Conservation (phyloP, 2,888 invertebrate species). For the Apamea anceps region DNA sequence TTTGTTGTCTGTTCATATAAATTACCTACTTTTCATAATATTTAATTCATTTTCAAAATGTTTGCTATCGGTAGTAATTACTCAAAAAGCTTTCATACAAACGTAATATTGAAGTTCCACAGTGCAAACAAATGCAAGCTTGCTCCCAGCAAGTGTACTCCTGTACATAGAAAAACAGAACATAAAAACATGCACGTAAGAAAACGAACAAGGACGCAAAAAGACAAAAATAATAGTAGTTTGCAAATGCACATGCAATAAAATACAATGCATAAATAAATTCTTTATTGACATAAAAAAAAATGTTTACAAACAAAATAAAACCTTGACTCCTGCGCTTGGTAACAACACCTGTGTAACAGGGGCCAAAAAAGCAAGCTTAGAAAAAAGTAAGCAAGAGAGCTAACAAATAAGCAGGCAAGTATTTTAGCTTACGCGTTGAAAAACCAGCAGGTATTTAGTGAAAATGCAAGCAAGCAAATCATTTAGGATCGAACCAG, state of each 20-base stretch:
- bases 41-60: not conserved
- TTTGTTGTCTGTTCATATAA: not conserved
- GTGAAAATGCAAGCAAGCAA: slow-evolving; percentile 22
- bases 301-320: not conserved
- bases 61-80: not conserved
- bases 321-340: not conserved
- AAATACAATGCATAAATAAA: not conserved
- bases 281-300: too few relatives aligned
- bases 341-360: not conserved
- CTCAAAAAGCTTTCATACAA: not conserved
- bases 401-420: not conserved
- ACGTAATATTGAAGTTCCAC: not conserved
- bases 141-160: not conserved
- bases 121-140: not conserved
- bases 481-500: slow-evolving; percentile 18
- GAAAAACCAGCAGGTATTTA: not conserved
- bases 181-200: not conserved
- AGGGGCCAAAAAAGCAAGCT: not conserved
- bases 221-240: not conserved
- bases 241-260: slow-evolving; percentile 1
- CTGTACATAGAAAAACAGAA: slow-evolving; percentile 21
- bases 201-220: slow-evolving; percentile 1
- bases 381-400: slow-evolving; percentile 3
- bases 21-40: not conserved
- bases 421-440: not conserved